phyloP scores from a whole-genome alignment of 2,113 vertebrate species.

The Piliocolobus tephrosceles region DNA sequence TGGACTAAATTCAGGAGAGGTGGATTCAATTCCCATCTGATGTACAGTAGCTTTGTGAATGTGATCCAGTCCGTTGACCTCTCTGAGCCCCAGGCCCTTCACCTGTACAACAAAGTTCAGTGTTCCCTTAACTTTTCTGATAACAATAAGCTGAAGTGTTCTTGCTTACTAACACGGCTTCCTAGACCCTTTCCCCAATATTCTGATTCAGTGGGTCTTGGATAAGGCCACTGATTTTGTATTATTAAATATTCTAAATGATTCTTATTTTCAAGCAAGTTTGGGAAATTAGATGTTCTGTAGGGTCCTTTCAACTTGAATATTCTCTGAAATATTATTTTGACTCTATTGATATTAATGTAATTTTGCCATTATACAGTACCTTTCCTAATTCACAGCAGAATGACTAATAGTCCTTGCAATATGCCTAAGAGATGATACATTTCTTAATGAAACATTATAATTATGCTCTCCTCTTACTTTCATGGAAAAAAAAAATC shows the following conservation, averaged over 20 bases:
- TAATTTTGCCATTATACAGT: constrained; percentile 51
- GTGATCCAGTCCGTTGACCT: not conserved
- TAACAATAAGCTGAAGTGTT: not conserved
- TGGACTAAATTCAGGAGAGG: not conserved
- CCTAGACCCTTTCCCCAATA: not conserved
- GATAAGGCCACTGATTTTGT: not conserved
- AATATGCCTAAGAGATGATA: constrained; percentile 59
- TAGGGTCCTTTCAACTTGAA: constrained; percentile 44
- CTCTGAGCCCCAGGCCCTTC: not conserved
- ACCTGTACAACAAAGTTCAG: not conserved
- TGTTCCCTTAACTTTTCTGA: not conserved
- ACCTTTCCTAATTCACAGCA: constrained; percentile 51
- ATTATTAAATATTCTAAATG: not conserved
- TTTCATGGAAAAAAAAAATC: constrained; percentile 37
- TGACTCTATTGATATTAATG: constrained; percentile 49
- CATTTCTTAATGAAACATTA: constrained; percentile 68
- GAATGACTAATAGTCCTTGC: constrained; percentile 60
- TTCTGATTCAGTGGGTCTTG: not conserved
- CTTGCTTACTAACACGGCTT: not conserved
- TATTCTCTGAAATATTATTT: constrained; percentile 44
- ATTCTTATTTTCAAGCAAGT: constrained; percentile 38
- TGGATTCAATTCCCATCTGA: not conserved
- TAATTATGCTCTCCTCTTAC: constrained; percentile 65
- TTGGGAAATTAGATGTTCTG: not conserved
- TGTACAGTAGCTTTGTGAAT: not conserved